phyloP scores from a whole-genome alignment of 2,888 invertebrate genomes.

The Aphelenchoides bicaudatus region DNA sequence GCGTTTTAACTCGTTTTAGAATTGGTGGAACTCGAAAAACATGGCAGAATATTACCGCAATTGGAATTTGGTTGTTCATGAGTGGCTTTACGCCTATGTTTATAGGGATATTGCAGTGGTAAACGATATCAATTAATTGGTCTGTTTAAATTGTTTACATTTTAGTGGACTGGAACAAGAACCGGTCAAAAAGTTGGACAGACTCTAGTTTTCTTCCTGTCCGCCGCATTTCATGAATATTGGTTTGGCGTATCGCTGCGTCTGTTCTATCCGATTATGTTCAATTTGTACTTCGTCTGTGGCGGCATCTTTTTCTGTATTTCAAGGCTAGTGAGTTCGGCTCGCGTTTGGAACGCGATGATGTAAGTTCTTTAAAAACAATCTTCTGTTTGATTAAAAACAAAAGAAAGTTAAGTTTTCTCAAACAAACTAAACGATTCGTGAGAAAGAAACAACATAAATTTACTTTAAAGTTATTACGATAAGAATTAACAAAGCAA shows the following conservation, averaged over 20 bases:
- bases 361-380: too few species aligned
- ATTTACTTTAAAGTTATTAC: too few species aligned
- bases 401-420: too few species aligned
- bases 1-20: slow-evolving; percentile 65
- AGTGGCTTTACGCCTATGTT: slow-evolving; percentile 85
- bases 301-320: slow-evolving; percentile 66
- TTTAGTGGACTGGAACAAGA: slow-evolving; percentile 14
- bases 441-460: too few species aligned
- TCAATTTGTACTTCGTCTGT: slow-evolving; percentile 73
- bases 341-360: slow-evolving; percentile 72
- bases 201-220: slow-evolving; percentile 73
- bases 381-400: too few species aligned
- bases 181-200: slow-evolving; percentile 64
- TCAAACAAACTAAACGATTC: too few species aligned
- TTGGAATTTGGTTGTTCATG: slow-evolving; percentile 91
- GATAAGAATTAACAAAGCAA: too few species aligned
- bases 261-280: slow-evolving; percentile 81
- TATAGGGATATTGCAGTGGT: slow-evolving; percentile 69
- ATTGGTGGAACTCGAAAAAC: slow-evolving; percentile 89
- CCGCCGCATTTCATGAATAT: slow-evolving; percentile 83
- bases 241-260: slow-evolving; percentile 75
- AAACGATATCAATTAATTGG: too few species aligned
- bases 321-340: slow-evolving; percentile 62
- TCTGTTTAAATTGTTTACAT: neutral
- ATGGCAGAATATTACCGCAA: slow-evolving; percentile 80